Evolutionary conservation across 2,797 vertebrate species (phyloP).

Genomic region (Antrozous pallidus): DNA sequence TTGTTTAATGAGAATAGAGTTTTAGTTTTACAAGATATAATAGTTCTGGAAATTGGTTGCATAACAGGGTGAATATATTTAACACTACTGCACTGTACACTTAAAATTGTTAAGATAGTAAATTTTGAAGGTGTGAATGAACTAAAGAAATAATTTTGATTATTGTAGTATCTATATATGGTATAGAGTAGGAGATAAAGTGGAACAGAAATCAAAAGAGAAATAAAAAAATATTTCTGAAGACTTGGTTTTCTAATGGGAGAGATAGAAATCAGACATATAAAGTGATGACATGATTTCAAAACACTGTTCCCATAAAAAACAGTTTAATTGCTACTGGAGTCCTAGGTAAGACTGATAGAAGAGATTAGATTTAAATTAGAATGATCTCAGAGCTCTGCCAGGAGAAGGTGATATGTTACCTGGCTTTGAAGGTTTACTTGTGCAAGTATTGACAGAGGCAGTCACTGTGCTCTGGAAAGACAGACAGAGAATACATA

Average conservation of each 20-base stretch:
- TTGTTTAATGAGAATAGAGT: background rate
- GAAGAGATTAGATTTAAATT: background rate
- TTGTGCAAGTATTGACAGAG: background rate
- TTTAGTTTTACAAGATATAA: background rate
- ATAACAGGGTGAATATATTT: background rate
- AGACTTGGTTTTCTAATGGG: background rate
- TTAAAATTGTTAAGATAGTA: background rate
- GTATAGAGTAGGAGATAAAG: background rate
- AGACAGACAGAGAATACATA: background rate
- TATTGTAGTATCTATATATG: background rate
- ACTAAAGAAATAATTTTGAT: background rate
- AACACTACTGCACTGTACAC: background rate
- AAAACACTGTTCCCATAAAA: background rate
- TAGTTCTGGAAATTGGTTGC: background rate
- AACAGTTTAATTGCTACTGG: background rate
- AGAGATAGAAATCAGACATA: background rate
- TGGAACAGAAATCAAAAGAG: background rate
- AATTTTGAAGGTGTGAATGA: background rate
- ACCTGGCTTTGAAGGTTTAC: background rate
- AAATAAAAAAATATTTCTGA: slow-evolving; percentile 14
- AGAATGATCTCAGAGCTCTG: background rate
- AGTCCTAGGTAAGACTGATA: background rate
- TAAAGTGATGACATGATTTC: background rate
- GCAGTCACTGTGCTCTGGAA: background rate
- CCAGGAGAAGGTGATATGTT: background rate